Conservation (phyloP, 2,888 invertebrate genomes). For the Neelides folsomi region DNA sequence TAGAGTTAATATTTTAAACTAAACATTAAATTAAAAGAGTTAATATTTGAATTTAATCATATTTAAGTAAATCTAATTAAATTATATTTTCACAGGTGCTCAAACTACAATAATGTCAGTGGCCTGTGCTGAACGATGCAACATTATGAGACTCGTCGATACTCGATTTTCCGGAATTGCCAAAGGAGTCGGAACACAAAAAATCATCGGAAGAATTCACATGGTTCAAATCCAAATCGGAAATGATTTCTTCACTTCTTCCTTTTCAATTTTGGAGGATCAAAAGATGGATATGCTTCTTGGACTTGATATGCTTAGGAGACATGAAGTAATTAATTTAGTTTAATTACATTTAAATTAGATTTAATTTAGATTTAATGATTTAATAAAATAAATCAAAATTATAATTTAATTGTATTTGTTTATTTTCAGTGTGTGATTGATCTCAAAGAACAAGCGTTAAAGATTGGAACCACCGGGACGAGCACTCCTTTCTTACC, state of each 20-base stretch:
- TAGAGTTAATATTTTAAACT: too few species aligned
- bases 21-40: too few species aligned
- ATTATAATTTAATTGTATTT: slow-evolving; percentile 5
- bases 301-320: slow-evolving; percentile 90
- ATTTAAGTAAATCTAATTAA: not conserved
- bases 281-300: slow-evolving; percentile 98
- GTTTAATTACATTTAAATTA: not conserved
- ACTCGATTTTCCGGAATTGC: slow-evolving; percentile 90
- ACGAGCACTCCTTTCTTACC: slow-evolving; percentile 78
- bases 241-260: slow-evolving; percentile 81
- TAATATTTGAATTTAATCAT: too few species aligned
- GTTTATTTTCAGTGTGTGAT: slow-evolving; percentile 58
- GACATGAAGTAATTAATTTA: slow-evolving; percentile 62
- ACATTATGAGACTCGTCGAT: slow-evolving; percentile 68
- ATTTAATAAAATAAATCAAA: not conserved
- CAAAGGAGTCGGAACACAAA: slow-evolving; percentile 92
- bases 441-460: slow-evolving; percentile 72
- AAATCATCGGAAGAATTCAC: slow-evolving; percentile 90
- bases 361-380: not conserved
- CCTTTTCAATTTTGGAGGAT: slow-evolving; percentile 89
- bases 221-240: slow-evolving; percentile 95
- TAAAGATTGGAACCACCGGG: slow-evolving; percentile 86
- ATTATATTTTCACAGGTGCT: slow-evolving; percentile 47
- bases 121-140: slow-evolving; percentile 84
- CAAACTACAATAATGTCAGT: slow-evolving; percentile 98